Conservation (phyloP, 2,797 vertebrate species). For the Etheostoma nigrum region DNA sequence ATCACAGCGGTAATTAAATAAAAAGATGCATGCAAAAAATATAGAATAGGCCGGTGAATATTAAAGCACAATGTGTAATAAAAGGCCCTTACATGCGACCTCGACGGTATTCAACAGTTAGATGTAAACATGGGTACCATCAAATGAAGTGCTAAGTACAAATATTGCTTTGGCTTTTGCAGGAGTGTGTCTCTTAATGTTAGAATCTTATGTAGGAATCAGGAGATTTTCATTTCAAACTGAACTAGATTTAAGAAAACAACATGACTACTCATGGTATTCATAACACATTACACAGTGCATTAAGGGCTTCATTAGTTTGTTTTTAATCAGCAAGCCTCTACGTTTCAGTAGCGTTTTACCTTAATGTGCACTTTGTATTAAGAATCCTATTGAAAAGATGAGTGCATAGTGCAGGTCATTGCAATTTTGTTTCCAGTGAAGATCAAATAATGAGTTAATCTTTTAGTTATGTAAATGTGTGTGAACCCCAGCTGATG, state of each 20-base stretch:
- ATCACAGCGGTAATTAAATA: slow-evolving; percentile 69
- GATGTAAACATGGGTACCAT: slow-evolving; percentile 70
- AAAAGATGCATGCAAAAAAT: slow-evolving; percentile 80
- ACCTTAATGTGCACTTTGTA: slow-evolving; percentile 27
- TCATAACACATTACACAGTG: slow-evolving; percentile 31
- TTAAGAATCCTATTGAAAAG: slow-evolving; percentile 48
- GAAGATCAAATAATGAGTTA: slow-evolving; percentile 46
- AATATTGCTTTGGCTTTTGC: slow-evolving; percentile 76
- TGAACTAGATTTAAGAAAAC: slow-evolving; percentile 20
- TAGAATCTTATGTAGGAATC: slow-evolving; percentile 17
- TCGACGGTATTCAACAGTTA: slow-evolving; percentile 82
- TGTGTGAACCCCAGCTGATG: slow-evolving; percentile 36
- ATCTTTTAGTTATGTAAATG: slow-evolving; percentile 38
- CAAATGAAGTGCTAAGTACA: slow-evolving; percentile 51
- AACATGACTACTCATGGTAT: slow-evolving; percentile 17
- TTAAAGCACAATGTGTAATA: slow-evolving; percentile 81
- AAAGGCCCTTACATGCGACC: slow-evolving; percentile 81
- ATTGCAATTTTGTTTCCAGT: slow-evolving; percentile 49
- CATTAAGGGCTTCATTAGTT: slow-evolving; percentile 37
- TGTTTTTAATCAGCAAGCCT: slow-evolving; percentile 25
- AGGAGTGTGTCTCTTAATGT: slow-evolving; percentile 36
- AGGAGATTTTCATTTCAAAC: slow-evolving; percentile 14
- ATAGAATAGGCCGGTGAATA: slow-evolving; percentile 74
- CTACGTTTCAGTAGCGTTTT: slow-evolving; percentile 12
- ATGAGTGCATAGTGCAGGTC: slow-evolving; percentile 70